Percentiles rank a stretch among this genome's conserved stretches.
Evolutionary conservation across 2,888 invertebrate species (phyloP).

Genomic region (Thymelicus lineola): DNA sequence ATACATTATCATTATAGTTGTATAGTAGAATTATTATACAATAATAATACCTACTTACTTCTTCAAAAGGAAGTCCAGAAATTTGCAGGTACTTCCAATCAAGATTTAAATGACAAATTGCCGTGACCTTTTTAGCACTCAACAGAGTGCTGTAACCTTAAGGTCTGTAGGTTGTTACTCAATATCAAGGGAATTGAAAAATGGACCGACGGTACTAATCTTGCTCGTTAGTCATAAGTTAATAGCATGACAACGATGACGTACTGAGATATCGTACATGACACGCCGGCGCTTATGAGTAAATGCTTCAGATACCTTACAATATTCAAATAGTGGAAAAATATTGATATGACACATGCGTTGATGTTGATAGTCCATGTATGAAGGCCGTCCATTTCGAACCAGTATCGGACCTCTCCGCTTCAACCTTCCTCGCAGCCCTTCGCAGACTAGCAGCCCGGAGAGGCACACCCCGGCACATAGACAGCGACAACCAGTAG

Average conservation of each 20-base stretch:
- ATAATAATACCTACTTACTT: too few species aligned
- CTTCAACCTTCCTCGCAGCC: too few species aligned
- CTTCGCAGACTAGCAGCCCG: too few species aligned
- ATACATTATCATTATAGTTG: too few species aligned
- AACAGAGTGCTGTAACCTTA: background rate
- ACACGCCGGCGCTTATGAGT: background rate
- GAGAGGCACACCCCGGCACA: too few species aligned
- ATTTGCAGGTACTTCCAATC: background rate
- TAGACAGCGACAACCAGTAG: too few species aligned
- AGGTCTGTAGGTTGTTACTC: background rate
- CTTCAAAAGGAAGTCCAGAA: background rate
- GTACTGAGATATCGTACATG: conserved; percentile 1
- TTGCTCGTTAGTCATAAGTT: background rate
- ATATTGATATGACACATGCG: background rate
- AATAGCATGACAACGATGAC: background rate
- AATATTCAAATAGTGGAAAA: background rate
- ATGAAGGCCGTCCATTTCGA: too few species aligned
- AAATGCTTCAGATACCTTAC: background rate
- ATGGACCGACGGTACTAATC: conserved; percentile 1
- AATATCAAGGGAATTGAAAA: conserved; percentile 10
- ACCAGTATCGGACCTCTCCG: too few species aligned
- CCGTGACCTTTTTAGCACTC: background rate
- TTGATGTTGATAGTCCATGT: background rate
- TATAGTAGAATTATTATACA: too few species aligned
- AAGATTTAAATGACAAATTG: background rate